phyloP scores from a whole-genome alignment of 2,113 vertebrate species.

The Pyrgilauda ruficollis region DNA sequence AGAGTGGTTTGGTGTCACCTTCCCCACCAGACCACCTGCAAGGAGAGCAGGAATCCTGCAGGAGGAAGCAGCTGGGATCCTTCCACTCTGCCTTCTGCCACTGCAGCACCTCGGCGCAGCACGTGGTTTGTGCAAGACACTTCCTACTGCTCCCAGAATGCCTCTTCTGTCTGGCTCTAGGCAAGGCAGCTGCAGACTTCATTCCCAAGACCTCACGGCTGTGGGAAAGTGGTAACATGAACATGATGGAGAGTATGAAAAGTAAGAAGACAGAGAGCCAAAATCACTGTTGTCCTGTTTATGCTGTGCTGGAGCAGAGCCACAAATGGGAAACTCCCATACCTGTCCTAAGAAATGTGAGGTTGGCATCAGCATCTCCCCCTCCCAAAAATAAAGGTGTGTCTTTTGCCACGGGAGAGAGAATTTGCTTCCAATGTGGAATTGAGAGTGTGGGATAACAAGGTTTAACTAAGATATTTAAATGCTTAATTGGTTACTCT shows the following conservation, averaged over 20 bases:
- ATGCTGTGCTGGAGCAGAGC: background rate
- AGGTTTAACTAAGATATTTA: background rate
- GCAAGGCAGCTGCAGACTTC: background rate
- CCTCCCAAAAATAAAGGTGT: background rate
- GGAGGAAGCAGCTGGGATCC: background rate
- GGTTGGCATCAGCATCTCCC: background rate
- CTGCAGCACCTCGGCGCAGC: background rate
- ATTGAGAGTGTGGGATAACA: background rate
- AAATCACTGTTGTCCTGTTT: background rate
- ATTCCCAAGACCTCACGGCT: background rate
- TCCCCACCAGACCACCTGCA: background rate
- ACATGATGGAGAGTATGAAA: background rate
- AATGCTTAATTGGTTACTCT: background rate
- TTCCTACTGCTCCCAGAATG: background rate
- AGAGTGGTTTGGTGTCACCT: accelerated
- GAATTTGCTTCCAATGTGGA: background rate
- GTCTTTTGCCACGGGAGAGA: background rate
- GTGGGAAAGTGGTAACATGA: background rate
- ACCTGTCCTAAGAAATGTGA: background rate
- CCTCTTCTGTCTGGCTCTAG: background rate
- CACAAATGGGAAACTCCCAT: background rate
- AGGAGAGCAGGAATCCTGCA: background rate
- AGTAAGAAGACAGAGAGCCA: background rate
- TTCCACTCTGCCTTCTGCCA: background rate
- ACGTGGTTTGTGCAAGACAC: accelerated